Evolutionary conservation across 2,797 vertebrate genomes (phyloP), one percentile per base, ranked within the genome.

Genomic region (Steatocranus sp.): DNA sequence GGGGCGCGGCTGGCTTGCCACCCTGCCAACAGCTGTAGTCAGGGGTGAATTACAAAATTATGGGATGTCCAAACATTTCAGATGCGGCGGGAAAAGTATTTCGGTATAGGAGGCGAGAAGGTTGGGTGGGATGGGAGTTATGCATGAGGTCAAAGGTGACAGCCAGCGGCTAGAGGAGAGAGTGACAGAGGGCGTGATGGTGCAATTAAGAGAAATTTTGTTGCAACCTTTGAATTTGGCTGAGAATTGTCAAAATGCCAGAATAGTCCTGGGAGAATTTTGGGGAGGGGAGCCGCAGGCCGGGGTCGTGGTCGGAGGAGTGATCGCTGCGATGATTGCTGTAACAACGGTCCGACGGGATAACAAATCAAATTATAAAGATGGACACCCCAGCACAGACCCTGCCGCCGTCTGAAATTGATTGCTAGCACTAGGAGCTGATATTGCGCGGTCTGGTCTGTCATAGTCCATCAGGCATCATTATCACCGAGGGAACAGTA

Each of bases 351-450:
- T 92, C 93, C 61, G 48, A 94, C 84, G 84, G 91, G 89, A 95
- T 95, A 94, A 95, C 92, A 95, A 95, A 96, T 96, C 92, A 94
- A 95, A 95, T 95, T 94, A 95, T 89, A 86, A 92, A 94, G 88
- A 93, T 91, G 91, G 93, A 94, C 93, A 91, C 82, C 61, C 61
- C 74, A 77, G 89, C 86, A 84, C 88, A 89, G 91, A 92, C 89
- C 83, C 85, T 20, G 70, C 82, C 30, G 56, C 87, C 10, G 73
- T 90, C 91, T 93, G 86, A 91, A 94, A 95, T 93, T 94, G 94
- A 95, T 95, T 94, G 92, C 90, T 84, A 86, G 91, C 87, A 91
- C 92, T 79, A 70, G 88, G 83, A 90, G 90, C 92, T 92, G 91
- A 94, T 95, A 93, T 92, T 89, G 90, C 88, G 8, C 43, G 74